Percentiles rank a stretch among this genome's conserved stretches.
Conservation (phyloP, 1,140 invertebrate species). For the Paramacrobiotus metropolitanus region DNA sequence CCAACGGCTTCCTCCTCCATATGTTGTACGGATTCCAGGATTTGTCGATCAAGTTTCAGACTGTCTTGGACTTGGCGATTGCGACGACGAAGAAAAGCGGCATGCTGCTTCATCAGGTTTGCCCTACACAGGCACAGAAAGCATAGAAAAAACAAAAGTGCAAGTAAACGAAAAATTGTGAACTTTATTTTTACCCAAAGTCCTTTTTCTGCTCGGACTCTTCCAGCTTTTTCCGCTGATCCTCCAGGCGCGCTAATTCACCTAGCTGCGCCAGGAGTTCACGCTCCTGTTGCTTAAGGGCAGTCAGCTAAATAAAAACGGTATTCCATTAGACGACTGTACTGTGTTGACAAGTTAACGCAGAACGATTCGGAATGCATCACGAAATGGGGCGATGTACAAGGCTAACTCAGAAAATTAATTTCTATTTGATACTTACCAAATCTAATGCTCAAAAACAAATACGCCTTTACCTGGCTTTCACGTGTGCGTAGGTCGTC, state of each 20-base stretch:
- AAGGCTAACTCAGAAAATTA: too few relatives aligned
- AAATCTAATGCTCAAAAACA: too few relatives aligned
- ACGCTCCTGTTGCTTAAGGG: neutral
- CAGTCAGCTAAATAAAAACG: too few relatives aligned
- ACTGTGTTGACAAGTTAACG: too few relatives aligned
- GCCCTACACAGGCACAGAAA: neutral
- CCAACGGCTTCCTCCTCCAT: neutral
- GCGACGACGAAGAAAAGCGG: neutral
- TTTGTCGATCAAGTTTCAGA: neutral
- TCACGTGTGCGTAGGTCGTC: neutral
- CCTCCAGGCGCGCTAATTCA: neutral
- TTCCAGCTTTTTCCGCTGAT: slow-evolving; percentile 3
- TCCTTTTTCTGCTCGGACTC: neutral
- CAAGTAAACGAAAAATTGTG: neutral
- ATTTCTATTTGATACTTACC: too few relatives aligned
- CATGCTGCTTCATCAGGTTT: neutral
- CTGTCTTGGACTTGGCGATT: slow-evolving; percentile 3
- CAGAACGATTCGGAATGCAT: too few relatives aligned
- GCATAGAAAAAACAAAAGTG: neutral
- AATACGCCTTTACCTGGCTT: neutral
- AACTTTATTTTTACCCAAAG: neutral
- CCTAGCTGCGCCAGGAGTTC: neutral
- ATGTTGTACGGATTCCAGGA: neutral
- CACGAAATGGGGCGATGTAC: too few relatives aligned
- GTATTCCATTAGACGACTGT: too few relatives aligned